Evolutionary conservation across 2,888 invertebrate genomes (phyloP).

Genomic region (Ecliptopera silaceata): DNA sequence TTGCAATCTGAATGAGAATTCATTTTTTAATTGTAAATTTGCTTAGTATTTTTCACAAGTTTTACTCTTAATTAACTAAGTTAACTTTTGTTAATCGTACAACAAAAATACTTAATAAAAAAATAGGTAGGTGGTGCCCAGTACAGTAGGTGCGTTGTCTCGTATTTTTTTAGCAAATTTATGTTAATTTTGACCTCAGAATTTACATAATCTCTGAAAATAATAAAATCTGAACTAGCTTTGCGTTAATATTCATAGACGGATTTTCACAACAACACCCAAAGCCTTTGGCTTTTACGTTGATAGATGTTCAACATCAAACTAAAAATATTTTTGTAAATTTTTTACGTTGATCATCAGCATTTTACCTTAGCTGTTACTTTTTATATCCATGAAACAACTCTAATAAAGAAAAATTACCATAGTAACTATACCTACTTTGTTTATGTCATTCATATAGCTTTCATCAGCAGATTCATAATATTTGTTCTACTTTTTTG

Average conservation of each 20-base stretch:
- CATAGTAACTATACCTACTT: no score
- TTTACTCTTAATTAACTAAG: not conserved
- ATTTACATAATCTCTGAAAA: slow-evolving; percentile 44
- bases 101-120: not conserved
- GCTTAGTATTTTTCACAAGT: not conserved
- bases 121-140: not conserved
- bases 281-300: slow-evolving; percentile 2
- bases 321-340: no score
- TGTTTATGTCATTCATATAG: not conserved
- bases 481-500: not conserved
- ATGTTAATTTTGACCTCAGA: slow-evolving; percentile 38
- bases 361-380: no score
- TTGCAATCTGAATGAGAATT: no score
- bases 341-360: no score
- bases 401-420: no score
- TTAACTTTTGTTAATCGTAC: not conserved
- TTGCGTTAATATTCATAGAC: slow-evolving; percentile 41
- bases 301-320: not conserved
- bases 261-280: slow-evolving; percentile 41
- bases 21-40: no score
- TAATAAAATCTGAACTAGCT: slow-evolving; percentile 44
- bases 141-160: not conserved
- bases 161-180: slow-evolving; percentile 38
- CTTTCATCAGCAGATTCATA: not conserved
- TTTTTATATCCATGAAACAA: no score